phyloP scores from a whole-genome alignment of 2,888 invertebrate genomes.

The Leptarthrus brevirostris region DNA sequence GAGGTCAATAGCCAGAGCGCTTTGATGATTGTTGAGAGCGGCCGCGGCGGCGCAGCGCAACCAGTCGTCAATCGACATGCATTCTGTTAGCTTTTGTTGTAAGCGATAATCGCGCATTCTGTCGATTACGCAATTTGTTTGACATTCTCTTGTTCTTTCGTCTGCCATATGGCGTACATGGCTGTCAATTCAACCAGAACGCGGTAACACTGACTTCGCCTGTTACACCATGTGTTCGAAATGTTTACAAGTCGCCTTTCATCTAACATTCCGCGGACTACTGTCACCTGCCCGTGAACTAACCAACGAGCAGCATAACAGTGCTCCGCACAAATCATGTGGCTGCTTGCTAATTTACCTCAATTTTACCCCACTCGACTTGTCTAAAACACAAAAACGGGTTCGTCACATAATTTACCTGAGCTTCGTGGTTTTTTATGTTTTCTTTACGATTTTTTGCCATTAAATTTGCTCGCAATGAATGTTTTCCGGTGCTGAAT shows the following conservation, averaged over 20 bases:
- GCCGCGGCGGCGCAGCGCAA: not conserved
- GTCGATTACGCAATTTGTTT: not conserved
- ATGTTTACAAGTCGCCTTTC: constrained; percentile 21
- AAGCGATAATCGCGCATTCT: too few relatives aligned
- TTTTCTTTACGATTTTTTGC: constrained; percentile 18
- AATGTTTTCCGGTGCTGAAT: constrained; percentile 20
- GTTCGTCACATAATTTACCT: not conserved
- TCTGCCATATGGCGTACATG: not conserved
- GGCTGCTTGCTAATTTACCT: too few relatives aligned
- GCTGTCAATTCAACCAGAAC: too few relatives aligned
- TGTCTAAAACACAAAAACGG: not conserved
- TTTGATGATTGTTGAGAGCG: too few relatives aligned
- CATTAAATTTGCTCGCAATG: not conserved
- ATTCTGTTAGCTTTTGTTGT: too few relatives aligned
- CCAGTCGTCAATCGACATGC: constrained; percentile 3
- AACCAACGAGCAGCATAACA: not conserved
- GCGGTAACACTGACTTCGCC: too few relatives aligned
- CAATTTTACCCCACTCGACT: too few relatives aligned
- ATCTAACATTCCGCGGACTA: not conserved
- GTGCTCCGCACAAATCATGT: too few relatives aligned
- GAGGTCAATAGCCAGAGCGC: constrained; percentile 35
- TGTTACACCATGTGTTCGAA: not conserved
- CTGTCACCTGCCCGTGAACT: constrained; percentile 16
- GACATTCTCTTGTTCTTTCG: constrained; percentile 1
- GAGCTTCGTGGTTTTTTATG: not conserved